Evolutionary conservation across 2,113 vertebrate genomes (phyloP).

Genomic region (Podilymbus podiceps): DNA sequence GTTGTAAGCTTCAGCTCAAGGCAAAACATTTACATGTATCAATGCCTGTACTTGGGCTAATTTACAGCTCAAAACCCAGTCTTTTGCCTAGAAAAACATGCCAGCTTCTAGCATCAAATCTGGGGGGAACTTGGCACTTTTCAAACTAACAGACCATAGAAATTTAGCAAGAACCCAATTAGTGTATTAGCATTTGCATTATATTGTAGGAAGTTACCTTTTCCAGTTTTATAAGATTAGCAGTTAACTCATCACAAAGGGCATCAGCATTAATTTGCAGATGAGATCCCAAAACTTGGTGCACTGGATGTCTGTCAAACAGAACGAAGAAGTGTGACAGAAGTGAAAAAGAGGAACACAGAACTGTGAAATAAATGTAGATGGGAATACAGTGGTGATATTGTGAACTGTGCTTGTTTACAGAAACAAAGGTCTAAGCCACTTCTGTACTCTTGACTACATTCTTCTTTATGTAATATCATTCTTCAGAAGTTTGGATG

Average conservation of each 20-base stretch:
- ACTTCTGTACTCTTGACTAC: background rate
- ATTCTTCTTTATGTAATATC: background rate
- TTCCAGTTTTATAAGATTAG: constrained; percentile 89
- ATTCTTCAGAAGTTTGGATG: background rate
- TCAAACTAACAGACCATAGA: background rate
- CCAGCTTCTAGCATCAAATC: background rate
- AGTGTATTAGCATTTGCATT: background rate
- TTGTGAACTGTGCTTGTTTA: background rate
- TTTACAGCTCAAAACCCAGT: background rate
- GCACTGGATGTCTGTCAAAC: constrained; percentile 62
- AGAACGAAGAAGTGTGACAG: background rate
- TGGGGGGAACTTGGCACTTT: background rate
- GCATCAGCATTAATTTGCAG: constrained; percentile 73
- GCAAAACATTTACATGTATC: background rate
- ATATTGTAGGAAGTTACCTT: constrained; percentile 75
- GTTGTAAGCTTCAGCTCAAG: background rate
- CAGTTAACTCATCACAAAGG: constrained; percentile 83
- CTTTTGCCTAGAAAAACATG: background rate
- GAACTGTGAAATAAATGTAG: background rate
- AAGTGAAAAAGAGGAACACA: background rate
- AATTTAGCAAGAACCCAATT: background rate
- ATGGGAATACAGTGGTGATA: background rate
- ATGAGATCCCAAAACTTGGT: constrained; percentile 59
- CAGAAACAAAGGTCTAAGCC: background rate
- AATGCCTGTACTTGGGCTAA: background rate